Evolutionary conservation across 2,113 vertebrate genomes (phyloP).

Genomic region (Pituophis catenifer): DNA sequence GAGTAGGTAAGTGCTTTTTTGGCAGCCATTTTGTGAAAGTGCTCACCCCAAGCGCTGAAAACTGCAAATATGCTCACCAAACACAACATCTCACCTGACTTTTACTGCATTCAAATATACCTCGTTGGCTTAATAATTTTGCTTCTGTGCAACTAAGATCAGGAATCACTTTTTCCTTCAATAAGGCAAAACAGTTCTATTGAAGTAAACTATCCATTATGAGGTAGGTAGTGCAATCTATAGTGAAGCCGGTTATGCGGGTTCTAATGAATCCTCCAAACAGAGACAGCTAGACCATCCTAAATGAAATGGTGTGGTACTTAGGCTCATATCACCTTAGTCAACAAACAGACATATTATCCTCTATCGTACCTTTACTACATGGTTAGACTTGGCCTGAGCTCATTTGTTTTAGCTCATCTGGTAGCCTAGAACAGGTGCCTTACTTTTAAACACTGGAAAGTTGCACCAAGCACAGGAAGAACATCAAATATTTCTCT

Average conservation of each 20-base stretch:
- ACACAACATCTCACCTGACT: not conserved
- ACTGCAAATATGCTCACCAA: not conserved
- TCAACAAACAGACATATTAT: not conserved
- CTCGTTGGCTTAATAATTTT: not conserved
- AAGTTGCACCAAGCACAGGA: not conserved
- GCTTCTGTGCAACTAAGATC: not conserved
- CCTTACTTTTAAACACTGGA: not conserved
- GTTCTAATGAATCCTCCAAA: not conserved
- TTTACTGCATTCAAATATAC: not conserved
- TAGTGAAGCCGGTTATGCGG: not conserved
- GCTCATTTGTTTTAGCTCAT: not conserved
- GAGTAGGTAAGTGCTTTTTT: not conserved
- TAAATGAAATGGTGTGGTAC: not conserved
- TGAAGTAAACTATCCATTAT: not conserved
- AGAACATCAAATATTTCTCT: not conserved
- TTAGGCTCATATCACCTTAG: not conserved
- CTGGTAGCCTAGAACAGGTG: not conserved
- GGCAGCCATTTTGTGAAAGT: not conserved
- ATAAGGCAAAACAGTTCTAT: not conserved
- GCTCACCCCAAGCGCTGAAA: not conserved
- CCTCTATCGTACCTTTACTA: not conserved
- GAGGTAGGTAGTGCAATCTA: not conserved
- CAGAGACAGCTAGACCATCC: not conserved
- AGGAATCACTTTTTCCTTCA: not conserved
- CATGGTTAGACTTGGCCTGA: not conserved